A percentile compares a stretch with the other conserved stretches of the same genome.
Evolutionary conservation across 2,113 vertebrate genomes (phyloP).

Genomic region (Xiphophorus hellerii): DNA sequence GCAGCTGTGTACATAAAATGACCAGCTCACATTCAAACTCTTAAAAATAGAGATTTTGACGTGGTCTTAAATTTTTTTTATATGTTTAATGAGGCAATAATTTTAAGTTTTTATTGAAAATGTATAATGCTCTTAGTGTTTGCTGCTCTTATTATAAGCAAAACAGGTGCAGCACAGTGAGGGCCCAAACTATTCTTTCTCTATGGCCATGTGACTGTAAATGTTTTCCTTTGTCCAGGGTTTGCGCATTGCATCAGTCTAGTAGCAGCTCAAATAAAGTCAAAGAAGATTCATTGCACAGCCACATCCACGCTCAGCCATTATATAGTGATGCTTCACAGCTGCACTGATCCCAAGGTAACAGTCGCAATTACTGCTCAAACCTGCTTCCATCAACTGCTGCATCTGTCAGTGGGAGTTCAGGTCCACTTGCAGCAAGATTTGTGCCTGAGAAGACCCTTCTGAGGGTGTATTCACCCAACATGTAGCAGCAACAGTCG

Average conservation of each 20-base stretch:
- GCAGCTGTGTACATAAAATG: neutral
- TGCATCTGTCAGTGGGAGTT: neutral
- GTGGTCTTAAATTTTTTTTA: neutral
- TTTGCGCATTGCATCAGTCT: neutral
- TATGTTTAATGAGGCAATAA: neutral
- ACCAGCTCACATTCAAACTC: neutral
- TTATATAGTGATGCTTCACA: neutral
- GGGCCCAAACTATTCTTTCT: neutral
- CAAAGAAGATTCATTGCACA: neutral
- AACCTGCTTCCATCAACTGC: neutral
- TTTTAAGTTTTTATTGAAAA: neutral
- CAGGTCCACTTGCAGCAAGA: neutral
- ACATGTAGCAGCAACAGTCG: neutral
- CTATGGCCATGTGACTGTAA: neutral
- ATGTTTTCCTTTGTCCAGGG: neutral
- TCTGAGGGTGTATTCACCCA: neutral
- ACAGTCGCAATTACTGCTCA: neutral
- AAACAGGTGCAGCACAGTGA: neutral
- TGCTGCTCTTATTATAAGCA: neutral
- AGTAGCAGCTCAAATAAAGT: neutral
- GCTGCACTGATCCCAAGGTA: neutral
- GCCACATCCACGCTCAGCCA: neutral
- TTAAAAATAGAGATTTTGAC: neutral
- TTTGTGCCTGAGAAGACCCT: neutral
- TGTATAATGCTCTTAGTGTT: neutral